Conservation (phyloP, 2,113 vertebrate genomes). For the Platichthys stellatus region DNA sequence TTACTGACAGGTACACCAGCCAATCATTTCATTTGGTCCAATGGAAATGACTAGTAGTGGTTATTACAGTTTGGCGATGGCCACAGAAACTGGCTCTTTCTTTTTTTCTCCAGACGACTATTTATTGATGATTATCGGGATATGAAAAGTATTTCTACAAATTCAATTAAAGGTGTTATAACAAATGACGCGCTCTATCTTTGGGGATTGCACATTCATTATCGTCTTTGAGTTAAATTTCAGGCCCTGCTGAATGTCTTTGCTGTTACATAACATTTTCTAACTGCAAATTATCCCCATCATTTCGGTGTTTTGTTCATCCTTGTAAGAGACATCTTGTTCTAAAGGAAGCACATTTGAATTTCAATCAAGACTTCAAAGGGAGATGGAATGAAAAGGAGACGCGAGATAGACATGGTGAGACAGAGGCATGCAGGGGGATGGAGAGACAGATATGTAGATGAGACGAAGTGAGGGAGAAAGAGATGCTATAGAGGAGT, state of each 20-base stretch:
- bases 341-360: neutral
- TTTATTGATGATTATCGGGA: too few species aligned
- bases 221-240: neutral
- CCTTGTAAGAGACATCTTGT: neutral
- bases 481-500: conserved; percentile 1
- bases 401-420: neutral
- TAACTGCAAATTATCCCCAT: neutral
- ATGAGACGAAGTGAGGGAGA: conserved; percentile 2
- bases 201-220: neutral
- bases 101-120: too few species aligned
- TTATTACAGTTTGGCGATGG: too few species aligned
- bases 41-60: too few species aligned
- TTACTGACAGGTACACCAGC: too few species aligned
- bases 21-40: too few species aligned
- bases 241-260: neutral
- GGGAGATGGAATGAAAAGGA: neutral
- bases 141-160: too few species aligned
- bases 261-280: too few species aligned
- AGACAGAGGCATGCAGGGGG: neutral
- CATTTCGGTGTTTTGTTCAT: neutral
- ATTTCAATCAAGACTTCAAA: neutral
- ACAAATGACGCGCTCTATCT: neutral
- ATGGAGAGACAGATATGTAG: neutral
- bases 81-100: too few species aligned
- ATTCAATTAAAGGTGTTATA: too few species aligned